Percentiles rank a stretch among this genome's conserved stretches.
Evolutionary conservation across 2,113 vertebrate species (phyloP).

Genomic region (Carassius carassius): DNA sequence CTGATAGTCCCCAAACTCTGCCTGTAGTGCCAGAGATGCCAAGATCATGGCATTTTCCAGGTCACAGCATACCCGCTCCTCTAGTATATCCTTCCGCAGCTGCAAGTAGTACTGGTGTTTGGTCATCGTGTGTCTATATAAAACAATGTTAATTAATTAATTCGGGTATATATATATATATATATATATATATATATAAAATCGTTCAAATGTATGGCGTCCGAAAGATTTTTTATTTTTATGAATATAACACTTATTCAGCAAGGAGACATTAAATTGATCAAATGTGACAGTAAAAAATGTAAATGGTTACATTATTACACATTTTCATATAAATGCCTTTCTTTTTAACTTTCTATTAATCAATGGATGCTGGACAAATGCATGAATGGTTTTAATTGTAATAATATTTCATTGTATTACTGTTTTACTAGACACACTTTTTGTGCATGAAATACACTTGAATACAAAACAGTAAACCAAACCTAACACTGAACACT

Average conservation of each 20-base stretch:
- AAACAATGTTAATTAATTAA: not conserved
- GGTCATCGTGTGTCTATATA: slow-evolving; percentile 85
- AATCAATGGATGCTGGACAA: too few relatives aligned
- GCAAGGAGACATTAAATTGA: not conserved
- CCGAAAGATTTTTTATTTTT: too few relatives aligned
- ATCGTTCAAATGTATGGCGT: too few relatives aligned
- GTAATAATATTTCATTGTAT: too few relatives aligned
- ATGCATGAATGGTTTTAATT: not conserved
- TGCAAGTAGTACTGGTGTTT: slow-evolving; percentile 98
- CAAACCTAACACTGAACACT: not conserved
- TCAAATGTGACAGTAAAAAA: too few relatives aligned
- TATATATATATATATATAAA: too few relatives aligned
- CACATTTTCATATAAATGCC: too few relatives aligned
- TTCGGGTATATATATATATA: too few relatives aligned
- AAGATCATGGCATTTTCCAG: slow-evolving; percentile 87
- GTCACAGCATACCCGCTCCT: slow-evolving; percentile 89
- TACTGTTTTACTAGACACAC: not conserved
- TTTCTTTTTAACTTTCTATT: too few relatives aligned
- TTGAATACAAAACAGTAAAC: not conserved
- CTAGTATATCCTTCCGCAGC: slow-evolving; percentile 90
- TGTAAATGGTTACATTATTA: too few relatives aligned
- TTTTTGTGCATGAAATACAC: not conserved
- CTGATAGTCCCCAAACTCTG: slow-evolving; percentile 94
- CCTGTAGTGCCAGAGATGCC: slow-evolving; percentile 92
- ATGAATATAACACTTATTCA: too few relatives aligned